Evolutionary conservation across 2,888 invertebrate genomes (phyloP).

Genomic region (Luffia ferchaultella): DNA sequence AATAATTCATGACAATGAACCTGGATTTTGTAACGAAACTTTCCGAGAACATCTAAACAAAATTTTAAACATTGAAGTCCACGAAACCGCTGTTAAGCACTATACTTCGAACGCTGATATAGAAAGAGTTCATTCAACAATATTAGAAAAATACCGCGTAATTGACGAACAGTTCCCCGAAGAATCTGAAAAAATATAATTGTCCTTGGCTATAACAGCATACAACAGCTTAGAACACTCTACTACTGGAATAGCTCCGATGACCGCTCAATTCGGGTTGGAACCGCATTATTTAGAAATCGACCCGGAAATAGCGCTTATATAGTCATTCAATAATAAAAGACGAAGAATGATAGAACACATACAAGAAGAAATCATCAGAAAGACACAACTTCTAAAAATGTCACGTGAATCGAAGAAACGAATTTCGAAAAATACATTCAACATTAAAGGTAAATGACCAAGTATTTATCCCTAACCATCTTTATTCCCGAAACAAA

Average conservation of each 20-base stretch:
- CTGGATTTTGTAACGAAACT: too few relatives aligned
- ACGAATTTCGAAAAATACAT: not conserved
- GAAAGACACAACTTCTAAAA: not conserved
- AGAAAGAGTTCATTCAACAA: not conserved
- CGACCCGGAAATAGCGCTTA: not conserved
- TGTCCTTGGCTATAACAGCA: not conserved
- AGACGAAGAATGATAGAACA: not conserved
- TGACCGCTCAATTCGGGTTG: not conserved
- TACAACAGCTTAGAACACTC: not conserved
- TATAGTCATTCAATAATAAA: not conserved
- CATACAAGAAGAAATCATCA: not conserved
- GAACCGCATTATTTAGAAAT: not conserved
- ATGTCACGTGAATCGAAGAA: not conserved
- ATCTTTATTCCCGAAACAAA: not conserved
- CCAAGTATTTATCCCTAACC: not conserved
- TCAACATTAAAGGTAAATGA: not conserved
- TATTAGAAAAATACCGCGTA: not conserved
- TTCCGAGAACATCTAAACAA: too few relatives aligned
- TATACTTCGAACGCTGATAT: conserved; percentile 1
- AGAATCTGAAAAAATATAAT: not conserved
- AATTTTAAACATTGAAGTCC: not conserved
- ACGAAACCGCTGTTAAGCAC: not conserved
- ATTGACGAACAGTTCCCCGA: not conserved
- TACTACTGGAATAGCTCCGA: not conserved
- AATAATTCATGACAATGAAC: too few relatives aligned